phyloP scores from a whole-genome alignment of 1,140 invertebrate species.

The Neuroterus valhalla region DNA sequence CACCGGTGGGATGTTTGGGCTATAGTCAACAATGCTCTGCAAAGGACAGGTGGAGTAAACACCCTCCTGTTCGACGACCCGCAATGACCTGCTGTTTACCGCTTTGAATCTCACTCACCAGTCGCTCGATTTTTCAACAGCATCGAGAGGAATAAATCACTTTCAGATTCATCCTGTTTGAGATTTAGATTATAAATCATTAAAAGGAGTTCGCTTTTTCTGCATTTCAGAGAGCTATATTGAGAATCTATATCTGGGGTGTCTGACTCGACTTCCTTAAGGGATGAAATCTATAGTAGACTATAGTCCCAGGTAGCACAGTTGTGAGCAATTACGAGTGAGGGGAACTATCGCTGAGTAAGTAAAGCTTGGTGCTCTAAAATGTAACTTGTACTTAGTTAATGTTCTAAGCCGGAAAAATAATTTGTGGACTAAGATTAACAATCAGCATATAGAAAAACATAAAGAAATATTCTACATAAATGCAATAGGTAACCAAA shows the following conservation, averaged over 20 bases:
- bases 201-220: neutral
- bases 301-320: neutral
- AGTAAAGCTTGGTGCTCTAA: neutral
- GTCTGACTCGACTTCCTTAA: neutral
- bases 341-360: slow-evolving; percentile 10
- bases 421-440: too few species aligned
- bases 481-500: slow-evolving; percentile 42
- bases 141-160: neutral
- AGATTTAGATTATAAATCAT: neutral
- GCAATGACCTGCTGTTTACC: slow-evolving; percentile 22
- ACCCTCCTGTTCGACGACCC: slow-evolving; percentile 55
- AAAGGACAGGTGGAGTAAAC: slow-evolving; percentile 66
- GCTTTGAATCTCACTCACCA: neutral
- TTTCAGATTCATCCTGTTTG: neutral
- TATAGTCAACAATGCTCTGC: slow-evolving; percentile 25
- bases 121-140: neutral
- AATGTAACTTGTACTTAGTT: neutral
- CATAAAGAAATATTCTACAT: neutral
- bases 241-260: slow-evolving; percentile 6
- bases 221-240: neutral
- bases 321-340: slow-evolving; percentile 6
- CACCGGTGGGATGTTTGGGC: slow-evolving; percentile 37
- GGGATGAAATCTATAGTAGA: neutral
- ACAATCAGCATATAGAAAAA: neutral
- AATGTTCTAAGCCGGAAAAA: too few species aligned